Evolutionary conservation across 2,113 vertebrate genomes (phyloP).

Genomic region (Peromyscus leucopus): DNA sequence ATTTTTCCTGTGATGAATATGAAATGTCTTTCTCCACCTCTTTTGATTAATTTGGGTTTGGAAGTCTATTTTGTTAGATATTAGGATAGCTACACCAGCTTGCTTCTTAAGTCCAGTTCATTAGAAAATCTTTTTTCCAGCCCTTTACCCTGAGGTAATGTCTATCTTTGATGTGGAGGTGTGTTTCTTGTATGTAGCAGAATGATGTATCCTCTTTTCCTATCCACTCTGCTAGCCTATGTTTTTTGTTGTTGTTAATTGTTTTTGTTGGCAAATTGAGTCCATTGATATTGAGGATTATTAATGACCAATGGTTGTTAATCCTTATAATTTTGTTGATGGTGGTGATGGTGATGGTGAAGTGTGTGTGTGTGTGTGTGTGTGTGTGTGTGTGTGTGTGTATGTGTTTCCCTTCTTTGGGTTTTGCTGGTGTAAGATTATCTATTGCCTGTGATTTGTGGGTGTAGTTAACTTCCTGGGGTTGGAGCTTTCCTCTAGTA

Average conservation of each 20-base stretch:
- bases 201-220: neutral
- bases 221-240: neutral
- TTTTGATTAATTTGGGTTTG: neutral
- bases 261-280: neutral
- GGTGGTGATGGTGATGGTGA: neutral
- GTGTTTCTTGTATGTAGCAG: neutral
- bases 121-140: neutral
- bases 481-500: neutral
- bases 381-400: neutral
- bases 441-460: neutral
- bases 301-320: neutral
- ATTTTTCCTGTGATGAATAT: neutral
- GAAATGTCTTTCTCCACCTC: neutral
- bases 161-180: neutral
- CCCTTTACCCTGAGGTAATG: neutral
- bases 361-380: neutral
- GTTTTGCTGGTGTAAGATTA: neutral
- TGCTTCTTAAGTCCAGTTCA: neutral
- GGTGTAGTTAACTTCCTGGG: neutral
- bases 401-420: neutral
- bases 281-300: neutral
- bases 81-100: neutral
- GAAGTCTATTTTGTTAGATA: neutral
- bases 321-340: neutral
- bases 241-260: neutral